A percentile compares a stretch with the other conserved stretches of the same genome.
Conservation (phyloP, 2,797 vertebrate genomes). For the Phalloptychus januarius region DNA sequence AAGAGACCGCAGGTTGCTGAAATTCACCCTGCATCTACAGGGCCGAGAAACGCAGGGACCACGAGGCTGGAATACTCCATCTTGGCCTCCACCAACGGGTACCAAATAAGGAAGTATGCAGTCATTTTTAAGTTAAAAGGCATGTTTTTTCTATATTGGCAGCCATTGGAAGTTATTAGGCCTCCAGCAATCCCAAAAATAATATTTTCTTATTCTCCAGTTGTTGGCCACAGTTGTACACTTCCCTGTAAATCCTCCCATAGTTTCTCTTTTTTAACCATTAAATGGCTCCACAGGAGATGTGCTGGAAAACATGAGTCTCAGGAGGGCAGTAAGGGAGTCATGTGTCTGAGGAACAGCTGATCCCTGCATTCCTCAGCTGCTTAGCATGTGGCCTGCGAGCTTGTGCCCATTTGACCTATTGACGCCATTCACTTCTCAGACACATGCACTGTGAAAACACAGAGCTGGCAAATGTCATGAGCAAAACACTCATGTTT, state of each 20-base stretch:
- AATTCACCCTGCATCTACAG: too few species aligned
- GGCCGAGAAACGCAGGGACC: too few species aligned
- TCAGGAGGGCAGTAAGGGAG: constrained; percentile 32
- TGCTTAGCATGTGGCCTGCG: constrained; percentile 59
- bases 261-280: not conserved
- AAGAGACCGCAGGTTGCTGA: too few species aligned
- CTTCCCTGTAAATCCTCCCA: not conserved
- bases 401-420: constrained; percentile 39
- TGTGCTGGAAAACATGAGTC: constrained; percentile 23
- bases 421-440: not conserved
- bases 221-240: constrained; percentile 8
- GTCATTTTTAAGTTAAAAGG: not conserved
- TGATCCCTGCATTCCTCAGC: constrained; percentile 71
- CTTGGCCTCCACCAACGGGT: too few species aligned
- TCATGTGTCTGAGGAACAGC: constrained; percentile 61
- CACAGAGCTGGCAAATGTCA: not conserved
- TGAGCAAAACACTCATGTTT: not conserved
- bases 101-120: not conserved
- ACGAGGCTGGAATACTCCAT: too few species aligned
- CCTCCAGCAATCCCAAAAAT: not conserved
- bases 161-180: not conserved
- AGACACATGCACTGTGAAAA: constrained; percentile 9
- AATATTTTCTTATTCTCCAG: constrained; percentile 5
- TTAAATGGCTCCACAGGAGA: constrained; percentile 11
- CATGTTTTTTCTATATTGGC: not conserved